phyloP scores from a whole-genome alignment of 1,140 invertebrate species.

The Saccostrea glomerata region DNA sequence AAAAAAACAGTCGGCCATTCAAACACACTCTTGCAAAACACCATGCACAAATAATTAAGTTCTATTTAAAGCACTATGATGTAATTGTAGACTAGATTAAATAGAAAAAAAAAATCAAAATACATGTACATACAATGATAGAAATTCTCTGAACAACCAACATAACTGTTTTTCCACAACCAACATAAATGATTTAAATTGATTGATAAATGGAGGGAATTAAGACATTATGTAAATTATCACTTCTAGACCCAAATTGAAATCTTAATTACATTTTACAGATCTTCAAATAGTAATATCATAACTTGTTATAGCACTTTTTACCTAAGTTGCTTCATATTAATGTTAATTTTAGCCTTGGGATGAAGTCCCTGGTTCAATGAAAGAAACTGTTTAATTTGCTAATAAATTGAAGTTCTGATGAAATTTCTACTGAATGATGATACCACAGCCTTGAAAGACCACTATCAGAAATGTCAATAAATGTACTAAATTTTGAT shows the following conservation, averaged over 20 bases:
- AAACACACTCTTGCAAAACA: background rate
- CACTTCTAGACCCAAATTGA: background rate
- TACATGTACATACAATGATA: background rate
- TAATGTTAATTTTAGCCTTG: too few relatives aligned
- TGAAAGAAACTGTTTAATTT: too few relatives aligned
- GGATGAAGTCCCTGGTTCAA: too few relatives aligned
- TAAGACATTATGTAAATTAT: background rate
- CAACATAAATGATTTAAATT: background rate
- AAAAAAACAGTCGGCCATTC: too few relatives aligned
- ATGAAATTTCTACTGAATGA: too few relatives aligned
- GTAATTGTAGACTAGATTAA: slow-evolving; percentile 5
- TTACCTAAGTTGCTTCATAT: too few relatives aligned
- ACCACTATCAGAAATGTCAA: too few relatives aligned
- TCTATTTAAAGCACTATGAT: background rate
- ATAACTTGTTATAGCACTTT: too few relatives aligned
- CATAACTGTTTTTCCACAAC: background rate
- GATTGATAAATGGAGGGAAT: background rate
- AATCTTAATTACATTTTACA: background rate
- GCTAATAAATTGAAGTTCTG: too few relatives aligned
- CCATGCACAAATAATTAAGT: background rate
- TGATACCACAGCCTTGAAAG: too few relatives aligned
- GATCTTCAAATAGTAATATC: background rate
- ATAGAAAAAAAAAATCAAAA: background rate
- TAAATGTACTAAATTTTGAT: background rate
- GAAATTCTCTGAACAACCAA: background rate